Base-by-base conservation (phyloP, 1,140 invertebrate species). In the Diorhabda sublineata region DNA sequence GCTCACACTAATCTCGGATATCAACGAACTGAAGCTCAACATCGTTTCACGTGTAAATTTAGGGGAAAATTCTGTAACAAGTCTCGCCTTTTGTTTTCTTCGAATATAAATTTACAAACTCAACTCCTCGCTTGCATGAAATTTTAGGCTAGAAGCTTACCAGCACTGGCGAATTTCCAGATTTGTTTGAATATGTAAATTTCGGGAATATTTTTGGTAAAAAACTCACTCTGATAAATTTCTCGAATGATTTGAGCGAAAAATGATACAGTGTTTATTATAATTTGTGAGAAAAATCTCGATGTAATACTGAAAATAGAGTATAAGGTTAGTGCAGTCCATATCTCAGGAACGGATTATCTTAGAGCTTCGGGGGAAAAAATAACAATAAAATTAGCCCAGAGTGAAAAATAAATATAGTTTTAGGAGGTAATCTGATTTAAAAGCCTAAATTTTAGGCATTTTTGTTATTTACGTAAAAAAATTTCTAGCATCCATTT, bases 51-150 rank as follows among this genome's bases (percentile, higher is more conserved):
- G 47, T 52, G 47, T 52, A 52, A 52, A 52, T 52, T 52, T 3
- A 26, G 47, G n/a, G 47, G 6, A 52, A 52, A 52, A 52, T 52
- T 52, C 47, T 52, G n/a, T 52, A 52, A n/a, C 47, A 52, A 52
- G 47, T 4, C 47, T 52, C 47, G 47, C 47, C 47, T 52, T 52
- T 52, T 52, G 47, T 52, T 52, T 52, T 52, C 47, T n/a, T 52
- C n/a, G 47, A 6, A 52, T 52, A 52, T 52, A 52, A 52, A 52
- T 52, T 52, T 52, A 52, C 47, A 52, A 52, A 52, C 47, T 52
- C 47, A 52, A 52, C 47, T 52, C n/a, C 47, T 52, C 47, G 6
- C 47, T n/a, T n/a, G 47, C 47, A 52, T 52, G 47, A 52, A 52
- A 52, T 52, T 52, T 52, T n/a, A 52, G 47, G 6, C 47, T 52